Evolutionary conservation across 2,113 vertebrate genomes (phyloP).

Genomic region (Ornithorhynchus anatinus): DNA sequence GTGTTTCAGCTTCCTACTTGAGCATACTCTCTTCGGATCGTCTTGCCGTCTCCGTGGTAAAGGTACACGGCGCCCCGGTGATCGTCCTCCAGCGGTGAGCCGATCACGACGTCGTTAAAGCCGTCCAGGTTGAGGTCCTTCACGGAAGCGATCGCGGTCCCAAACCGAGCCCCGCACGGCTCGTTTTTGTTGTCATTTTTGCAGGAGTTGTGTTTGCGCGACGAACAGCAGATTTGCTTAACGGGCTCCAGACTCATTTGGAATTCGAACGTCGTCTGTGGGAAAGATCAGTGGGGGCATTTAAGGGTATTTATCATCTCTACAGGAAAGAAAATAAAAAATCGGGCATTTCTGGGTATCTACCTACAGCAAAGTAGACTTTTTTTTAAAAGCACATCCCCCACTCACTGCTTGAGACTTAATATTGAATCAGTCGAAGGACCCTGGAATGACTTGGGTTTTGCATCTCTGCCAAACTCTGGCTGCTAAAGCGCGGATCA

Average conservation of each 20-base stretch:
- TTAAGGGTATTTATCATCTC: constrained; percentile 8
- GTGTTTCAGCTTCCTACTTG: constrained; percentile 73
- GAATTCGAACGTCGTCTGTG: constrained; percentile 79
- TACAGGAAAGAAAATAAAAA: constrained; percentile 6
- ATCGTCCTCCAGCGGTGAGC: constrained; percentile 91
- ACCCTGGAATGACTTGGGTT: neutral
- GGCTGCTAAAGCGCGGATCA: neutral
- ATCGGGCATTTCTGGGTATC: too few relatives aligned
- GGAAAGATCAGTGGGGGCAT: constrained; percentile 33
- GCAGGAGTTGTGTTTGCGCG: constrained; percentile 73
- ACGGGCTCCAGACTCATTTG: constrained; percentile 87
- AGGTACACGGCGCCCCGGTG: constrained; percentile 92
- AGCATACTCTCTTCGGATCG: constrained; percentile 80
- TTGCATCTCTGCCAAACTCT: constrained; percentile 10
- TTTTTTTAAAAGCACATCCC: constrained; percentile 5
- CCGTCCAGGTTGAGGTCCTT: constrained; percentile 92
- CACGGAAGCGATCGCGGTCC: constrained; percentile 91
- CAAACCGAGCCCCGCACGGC: constrained; percentile 91
- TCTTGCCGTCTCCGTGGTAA: constrained; percentile 82
- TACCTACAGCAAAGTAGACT: neutral
- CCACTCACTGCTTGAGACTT: constrained; percentile 6
- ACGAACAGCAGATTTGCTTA: constrained; percentile 85
- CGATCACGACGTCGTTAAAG: constrained; percentile 89
- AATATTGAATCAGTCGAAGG: neutral
- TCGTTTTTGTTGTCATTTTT: constrained; percentile 79